Evolutionary conservation across 2,797 vertebrate genomes (phyloP), one percentile per base, ranked within the genome.

Genomic region (Ibycter americanus): DNA sequence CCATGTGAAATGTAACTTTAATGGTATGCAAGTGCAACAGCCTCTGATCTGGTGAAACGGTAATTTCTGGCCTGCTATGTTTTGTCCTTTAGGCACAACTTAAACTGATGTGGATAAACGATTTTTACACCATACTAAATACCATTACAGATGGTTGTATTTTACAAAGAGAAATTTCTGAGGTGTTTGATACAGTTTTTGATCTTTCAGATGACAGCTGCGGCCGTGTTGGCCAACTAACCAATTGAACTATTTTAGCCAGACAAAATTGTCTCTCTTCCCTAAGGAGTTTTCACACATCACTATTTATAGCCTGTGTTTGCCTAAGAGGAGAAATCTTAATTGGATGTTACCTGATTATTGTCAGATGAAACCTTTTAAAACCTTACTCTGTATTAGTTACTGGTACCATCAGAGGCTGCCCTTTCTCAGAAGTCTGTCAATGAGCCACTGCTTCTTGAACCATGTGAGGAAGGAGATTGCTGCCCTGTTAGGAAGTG

Each of bases 141-240:
- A 16, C n/a, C 12, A 21, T 36, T 63, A 9, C 2, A 87, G 54
- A 8, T 67, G 12, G 19, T 8, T 89, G 9, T 61, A 29, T 52
- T 32, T 84, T 67, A 52, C 2, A 2, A 58, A 66, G 42, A 85
- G 16, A 80, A 77, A 56, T 77, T 79, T 44, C 29, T 79, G 58
- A 72, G 42, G 15, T 36, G 22, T 71, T 74, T 38, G 29, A 38
- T 71, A 15, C 0, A 0, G 12, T 1, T 81, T 82, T 56, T 85
- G 40, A 34, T 79, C 46, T 74, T 32, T 32, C 19, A 34, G 29
- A 18, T 77, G n/a, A 26, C 5, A 40, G 16, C 38, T 89, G 22
- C 2, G 1, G 29, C 29, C 12, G 5, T 54, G 12, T 21, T 89
- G 55, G 55, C 38, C 34, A 85, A 12, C 12, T 83, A 23, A 63